phyloP scores from a whole-genome alignment of 1,140 invertebrate species.

The Heliconius nattereri region DNA sequence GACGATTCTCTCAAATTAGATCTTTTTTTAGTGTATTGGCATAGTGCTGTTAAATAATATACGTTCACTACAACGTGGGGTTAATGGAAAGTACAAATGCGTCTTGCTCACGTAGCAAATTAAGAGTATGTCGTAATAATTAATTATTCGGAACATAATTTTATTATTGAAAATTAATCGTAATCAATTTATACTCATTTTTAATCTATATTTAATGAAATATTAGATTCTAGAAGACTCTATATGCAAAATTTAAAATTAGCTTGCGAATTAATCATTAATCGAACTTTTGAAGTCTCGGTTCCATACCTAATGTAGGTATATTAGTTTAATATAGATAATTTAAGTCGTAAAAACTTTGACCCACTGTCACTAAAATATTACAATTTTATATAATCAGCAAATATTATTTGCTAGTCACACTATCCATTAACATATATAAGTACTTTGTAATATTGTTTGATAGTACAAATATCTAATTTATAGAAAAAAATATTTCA shows the following conservation, averaged over 20 bases:
- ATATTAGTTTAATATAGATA: constrained; percentile 63
- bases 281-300: constrained; percentile 58
- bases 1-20: constrained; percentile 66
- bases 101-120: constrained; percentile 76
- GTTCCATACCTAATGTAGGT: constrained; percentile 69
- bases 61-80: constrained; percentile 48
- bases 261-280: constrained; percentile 49
- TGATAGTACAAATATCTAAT: constrained; percentile 81
- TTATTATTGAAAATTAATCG: constrained; percentile 65
- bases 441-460: constrained; percentile 79
- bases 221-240: constrained; percentile 32
- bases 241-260: constrained; percentile 44
- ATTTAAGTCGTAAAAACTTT: constrained; percentile 59
- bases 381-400: constrained; percentile 66
- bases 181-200: constrained; percentile 73
- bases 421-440: constrained; percentile 73
- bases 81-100: constrained; percentile 73
- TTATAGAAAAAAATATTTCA: constrained; percentile 76
- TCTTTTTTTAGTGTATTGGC: constrained; percentile 60
- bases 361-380: constrained; percentile 76
- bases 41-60: constrained; percentile 49
- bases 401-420: constrained; percentile 81
- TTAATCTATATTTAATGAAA: constrained; percentile 54
- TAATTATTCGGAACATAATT: constrained; percentile 52
- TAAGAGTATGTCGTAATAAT: constrained; percentile 59